These are phyloP conservation scores for Venustoraphidia nigricollis DNA, from an alignment of 2,888 invertebrate species.

Conservation along the genomic window DNA sequence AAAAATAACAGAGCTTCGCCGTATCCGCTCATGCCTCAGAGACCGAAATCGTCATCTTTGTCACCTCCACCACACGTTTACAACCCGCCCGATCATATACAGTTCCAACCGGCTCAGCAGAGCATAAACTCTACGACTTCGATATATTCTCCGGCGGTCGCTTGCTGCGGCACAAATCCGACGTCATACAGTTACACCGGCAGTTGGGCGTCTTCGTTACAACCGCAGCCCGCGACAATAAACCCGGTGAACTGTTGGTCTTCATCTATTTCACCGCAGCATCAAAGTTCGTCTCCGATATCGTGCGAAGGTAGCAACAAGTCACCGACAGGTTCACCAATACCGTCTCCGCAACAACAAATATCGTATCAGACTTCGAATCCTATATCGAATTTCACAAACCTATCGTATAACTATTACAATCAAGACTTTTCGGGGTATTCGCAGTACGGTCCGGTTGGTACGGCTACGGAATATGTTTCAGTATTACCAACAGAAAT, in stretches of 20 bases:
- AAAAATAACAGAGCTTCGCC: slow-evolving; percentile 24
- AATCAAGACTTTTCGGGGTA: slow-evolving; percentile 20
- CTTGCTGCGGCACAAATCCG: slow-evolving; percentile 13
- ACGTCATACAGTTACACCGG: slow-evolving; percentile 17
- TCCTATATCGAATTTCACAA: slow-evolving; percentile 20
- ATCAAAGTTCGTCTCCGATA: slow-evolving; percentile 16
- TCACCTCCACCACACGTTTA: slow-evolving; percentile 29
- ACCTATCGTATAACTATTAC: slow-evolving; percentile 25
- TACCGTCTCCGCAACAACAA: slow-evolving; percentile 2
- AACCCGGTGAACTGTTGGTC: slow-evolving; percentile 28
- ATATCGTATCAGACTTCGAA: slow-evolving; percentile 2
- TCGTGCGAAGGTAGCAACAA: slow-evolving; percentile 23
- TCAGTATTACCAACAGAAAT: slow-evolving; percentile 6
- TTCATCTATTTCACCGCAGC: slow-evolving; percentile 27
- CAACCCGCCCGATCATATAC: slow-evolving; percentile 28
- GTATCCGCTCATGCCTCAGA: slow-evolving; percentile 21
- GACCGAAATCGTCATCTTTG: slow-evolving; percentile 25
- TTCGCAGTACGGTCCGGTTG: slow-evolving; percentile 17
- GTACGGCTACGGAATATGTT: slow-evolving; percentile 3
- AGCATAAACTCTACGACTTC: slow-evolving; percentile 2
- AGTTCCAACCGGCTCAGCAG: slow-evolving; percentile 23
- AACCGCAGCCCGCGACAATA: slow-evolving; percentile 23
- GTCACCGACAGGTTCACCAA: slow-evolving; percentile 17
- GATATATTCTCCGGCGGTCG: slow-evolving; percentile 14
- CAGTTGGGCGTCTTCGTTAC: slow-evolving; percentile 25